Percentiles rank a stretch among this genome's conserved stretches.
Conservation (phyloP, 2,113 vertebrate genomes). For the Promerops cafer region DNA sequence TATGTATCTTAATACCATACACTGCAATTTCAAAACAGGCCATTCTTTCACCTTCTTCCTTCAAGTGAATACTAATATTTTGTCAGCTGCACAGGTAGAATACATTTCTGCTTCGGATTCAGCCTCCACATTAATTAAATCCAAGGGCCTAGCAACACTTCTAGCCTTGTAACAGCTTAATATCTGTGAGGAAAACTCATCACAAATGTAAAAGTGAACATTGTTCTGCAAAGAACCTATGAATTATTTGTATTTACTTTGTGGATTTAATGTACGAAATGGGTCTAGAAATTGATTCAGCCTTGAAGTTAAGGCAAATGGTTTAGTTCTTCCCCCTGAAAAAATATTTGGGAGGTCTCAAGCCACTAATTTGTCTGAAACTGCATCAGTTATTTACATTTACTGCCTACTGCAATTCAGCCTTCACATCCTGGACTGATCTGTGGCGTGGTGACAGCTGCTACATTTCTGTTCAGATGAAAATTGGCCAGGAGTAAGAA, state of each 20-base stretch:
- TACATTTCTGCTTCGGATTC: not conserved
- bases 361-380: not conserved
- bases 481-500: not conserved
- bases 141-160: not conserved
- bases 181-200: not conserved
- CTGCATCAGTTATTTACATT: not conserved
- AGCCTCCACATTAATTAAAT: not conserved
- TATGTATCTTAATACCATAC: not conserved
- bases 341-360: not conserved
- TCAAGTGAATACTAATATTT: not conserved
- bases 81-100: not conserved
- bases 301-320: not conserved
- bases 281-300: not conserved
- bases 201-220: not conserved
- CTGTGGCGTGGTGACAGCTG: not conserved
- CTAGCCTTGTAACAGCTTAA: not conserved
- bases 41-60: not conserved
- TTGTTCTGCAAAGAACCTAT: not conserved
- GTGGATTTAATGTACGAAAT: not conserved
- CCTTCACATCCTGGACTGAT: not conserved
- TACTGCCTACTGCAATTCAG: not conserved
- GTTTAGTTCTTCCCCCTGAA: not conserved
- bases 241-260: not conserved
- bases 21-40: not conserved
- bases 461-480: not conserved